Evolutionary conservation across 2,888 invertebrate species (phyloP).

Genomic region (Yponomeuta plumbellus): DNA sequence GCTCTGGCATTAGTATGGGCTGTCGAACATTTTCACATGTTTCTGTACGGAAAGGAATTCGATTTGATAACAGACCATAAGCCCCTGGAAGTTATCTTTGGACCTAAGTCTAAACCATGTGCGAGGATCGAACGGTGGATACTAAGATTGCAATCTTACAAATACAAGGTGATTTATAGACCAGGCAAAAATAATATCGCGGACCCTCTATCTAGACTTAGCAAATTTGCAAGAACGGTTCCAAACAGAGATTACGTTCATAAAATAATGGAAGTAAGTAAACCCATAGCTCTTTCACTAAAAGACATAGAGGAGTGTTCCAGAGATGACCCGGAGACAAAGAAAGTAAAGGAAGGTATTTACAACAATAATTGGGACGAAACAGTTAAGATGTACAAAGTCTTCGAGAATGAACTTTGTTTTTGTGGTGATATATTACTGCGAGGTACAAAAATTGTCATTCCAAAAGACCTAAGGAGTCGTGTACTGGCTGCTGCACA

Average conservation of each 20-base stretch:
- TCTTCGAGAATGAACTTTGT: slow-evolving; percentile 33
- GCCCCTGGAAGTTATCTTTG: slow-evolving; percentile 41
- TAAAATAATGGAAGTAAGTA: neutral
- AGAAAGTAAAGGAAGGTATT: slow-evolving; percentile 9
- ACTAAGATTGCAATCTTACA: slow-evolving; percentile 32
- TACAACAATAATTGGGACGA: slow-evolving; percentile 17
- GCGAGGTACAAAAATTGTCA: slow-evolving; percentile 27
- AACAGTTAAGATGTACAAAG: slow-evolving; percentile 17
- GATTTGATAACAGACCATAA: slow-evolving; percentile 37
- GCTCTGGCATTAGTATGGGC: slow-evolving; percentile 31
- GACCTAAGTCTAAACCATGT: slow-evolving; percentile 33
- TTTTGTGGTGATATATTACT: slow-evolving; percentile 26
- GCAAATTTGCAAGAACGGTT: neutral
- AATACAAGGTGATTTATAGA: slow-evolving; percentile 30
- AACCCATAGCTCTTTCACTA: slow-evolving; percentile 2
- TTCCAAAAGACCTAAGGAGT: slow-evolving; percentile 21
- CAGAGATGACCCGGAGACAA: neutral
- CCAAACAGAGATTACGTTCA: neutral
- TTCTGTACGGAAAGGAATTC: slow-evolving; percentile 29
- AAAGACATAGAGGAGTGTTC: neutral
- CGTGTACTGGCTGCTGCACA: slow-evolving; percentile 29
- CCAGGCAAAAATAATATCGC: slow-evolving; percentile 33
- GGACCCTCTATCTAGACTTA: no score
- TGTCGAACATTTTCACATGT: slow-evolving; percentile 30
- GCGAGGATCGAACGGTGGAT: slow-evolving; percentile 40